Conservation (phyloP, 2,888 invertebrate genomes). For the Cosmorhoe ocellata region DNA sequence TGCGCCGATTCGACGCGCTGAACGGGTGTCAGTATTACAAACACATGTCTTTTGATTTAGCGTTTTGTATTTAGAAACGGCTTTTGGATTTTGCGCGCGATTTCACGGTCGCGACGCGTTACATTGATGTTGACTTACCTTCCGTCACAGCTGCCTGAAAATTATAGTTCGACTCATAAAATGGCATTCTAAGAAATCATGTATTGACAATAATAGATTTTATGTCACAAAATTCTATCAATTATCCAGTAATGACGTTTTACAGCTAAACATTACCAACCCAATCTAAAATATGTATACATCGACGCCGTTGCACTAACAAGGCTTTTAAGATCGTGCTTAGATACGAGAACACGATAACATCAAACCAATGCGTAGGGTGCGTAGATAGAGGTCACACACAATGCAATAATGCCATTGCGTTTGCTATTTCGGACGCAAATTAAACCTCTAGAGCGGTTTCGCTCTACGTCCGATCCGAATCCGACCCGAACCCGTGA, state of each 20-base stretch:
- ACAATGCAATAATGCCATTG: no score
- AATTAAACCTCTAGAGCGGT: no score
- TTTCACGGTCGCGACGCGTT: constrained; percentile 77
- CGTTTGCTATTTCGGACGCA: no score
- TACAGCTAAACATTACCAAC: constrained; percentile 5
- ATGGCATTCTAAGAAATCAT: constrained; percentile 3
- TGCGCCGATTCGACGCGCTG: constrained; percentile 75
- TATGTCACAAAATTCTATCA: constrained; percentile 4
- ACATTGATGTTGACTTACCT: constrained; percentile 82
- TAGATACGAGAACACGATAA: no score
- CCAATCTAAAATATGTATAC: no score
- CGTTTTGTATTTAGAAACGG: constrained; percentile 59
- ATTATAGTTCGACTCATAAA: constrained; percentile 41
- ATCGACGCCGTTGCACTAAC: no score
- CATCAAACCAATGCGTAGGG: no score
- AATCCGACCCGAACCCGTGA: no score
- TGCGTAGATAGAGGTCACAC: no score
- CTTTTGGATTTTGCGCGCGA: constrained; percentile 77
- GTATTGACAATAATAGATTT: neutral
- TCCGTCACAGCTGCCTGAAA: constrained; percentile 78
- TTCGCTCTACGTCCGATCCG: no score
- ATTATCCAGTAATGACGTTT: constrained; percentile 1
- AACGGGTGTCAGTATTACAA: constrained; percentile 80
- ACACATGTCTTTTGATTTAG: constrained; percentile 79
- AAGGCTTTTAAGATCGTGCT: no score